Evolutionary conservation across 2,797 vertebrate species (phyloP), one percentile per base, ranked within the genome.

Genomic region (Sylvilagus floridanus): DNA sequence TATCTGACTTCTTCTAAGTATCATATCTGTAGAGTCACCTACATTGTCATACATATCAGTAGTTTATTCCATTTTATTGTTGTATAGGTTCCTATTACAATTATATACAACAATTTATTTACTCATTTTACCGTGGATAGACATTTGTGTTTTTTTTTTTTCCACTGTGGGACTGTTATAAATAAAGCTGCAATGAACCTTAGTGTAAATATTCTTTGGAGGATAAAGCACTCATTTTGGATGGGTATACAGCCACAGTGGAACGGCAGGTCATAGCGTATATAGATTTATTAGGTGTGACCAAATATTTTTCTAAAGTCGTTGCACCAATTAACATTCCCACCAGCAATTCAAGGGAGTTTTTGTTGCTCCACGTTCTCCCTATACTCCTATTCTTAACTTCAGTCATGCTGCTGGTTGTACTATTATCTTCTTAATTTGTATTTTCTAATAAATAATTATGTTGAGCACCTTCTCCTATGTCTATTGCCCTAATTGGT

Each of bases 371-470:
- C 1, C 5, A 30, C 0, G 14, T 60, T 72, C 17, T 62, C 35
- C 22, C 30, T 57, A 24, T 2, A 12, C 2, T 63, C 78, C 30
- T n/a, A 52, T 32, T 89, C 24, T 79, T 68, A 84, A 82, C 52
- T 88, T 63, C 52, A 84, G 52, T 6, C 13, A 42, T 37, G 63
- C 16, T 52, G 37, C 14, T 72, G 2, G 5, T 28, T 88, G 57
- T 79, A 76, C 54, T 24, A n/a, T 37, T 28, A 35, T 54, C 28
- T 73, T 42, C 12, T 83, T 93, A 42, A 79, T 52, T 86, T 65
- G 4, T 30, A 30, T 84, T 93, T 95, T 81, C n/a, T 81, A 24
- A 60, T 54, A 63, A 84, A 83, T 88, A 77, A 84, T 83, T 77
- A 79, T 66, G 24, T 77, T 4, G 24, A 87, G 4, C 24, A 30